These are phyloP conservation scores for Enteromius afrohamiltoni DNA, from an alignment of 2,797 vertebrate genomes.

Conservation along the genomic window DNA sequence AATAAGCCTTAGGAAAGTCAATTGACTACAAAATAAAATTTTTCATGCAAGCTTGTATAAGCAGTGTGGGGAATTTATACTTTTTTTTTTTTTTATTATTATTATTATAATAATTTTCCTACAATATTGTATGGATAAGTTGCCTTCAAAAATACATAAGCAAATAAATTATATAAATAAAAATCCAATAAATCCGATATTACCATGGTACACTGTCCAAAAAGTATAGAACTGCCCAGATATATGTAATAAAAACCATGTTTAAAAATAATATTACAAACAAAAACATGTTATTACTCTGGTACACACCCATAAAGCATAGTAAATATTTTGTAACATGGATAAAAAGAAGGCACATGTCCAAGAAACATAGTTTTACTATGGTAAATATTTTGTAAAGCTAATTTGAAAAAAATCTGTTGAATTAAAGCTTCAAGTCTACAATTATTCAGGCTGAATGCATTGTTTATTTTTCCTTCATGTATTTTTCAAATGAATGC, in stretches of 20 bases:
- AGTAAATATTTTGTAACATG: not conserved
- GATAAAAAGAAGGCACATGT: not conserved
- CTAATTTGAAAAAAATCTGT: not conserved
- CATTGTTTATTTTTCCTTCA: not conserved
- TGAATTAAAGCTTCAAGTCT: not conserved
- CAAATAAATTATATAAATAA: not conserved
- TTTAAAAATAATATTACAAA: not conserved
- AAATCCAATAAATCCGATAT: not conserved
- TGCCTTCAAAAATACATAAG: not conserved
- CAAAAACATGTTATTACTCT: not conserved
- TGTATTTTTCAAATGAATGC: not conserved
- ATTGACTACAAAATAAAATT: not conserved
- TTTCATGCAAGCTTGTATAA: not conserved
- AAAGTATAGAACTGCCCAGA: not conserved
- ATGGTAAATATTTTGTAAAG: too few species aligned
- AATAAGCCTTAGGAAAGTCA: not conserved
- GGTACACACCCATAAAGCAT: not conserved
- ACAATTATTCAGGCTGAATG: not conserved
- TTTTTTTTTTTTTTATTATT: too few species aligned
- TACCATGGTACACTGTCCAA: not conserved
- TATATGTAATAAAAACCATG: not conserved
- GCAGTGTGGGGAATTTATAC: not conserved
- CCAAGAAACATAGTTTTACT: not conserved
- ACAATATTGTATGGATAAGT: not conserved
- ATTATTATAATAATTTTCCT: too few species aligned